phyloP scores from a whole-genome alignment of 2,113 vertebrate species.

The Periophthalmodon schlosseri region DNA sequence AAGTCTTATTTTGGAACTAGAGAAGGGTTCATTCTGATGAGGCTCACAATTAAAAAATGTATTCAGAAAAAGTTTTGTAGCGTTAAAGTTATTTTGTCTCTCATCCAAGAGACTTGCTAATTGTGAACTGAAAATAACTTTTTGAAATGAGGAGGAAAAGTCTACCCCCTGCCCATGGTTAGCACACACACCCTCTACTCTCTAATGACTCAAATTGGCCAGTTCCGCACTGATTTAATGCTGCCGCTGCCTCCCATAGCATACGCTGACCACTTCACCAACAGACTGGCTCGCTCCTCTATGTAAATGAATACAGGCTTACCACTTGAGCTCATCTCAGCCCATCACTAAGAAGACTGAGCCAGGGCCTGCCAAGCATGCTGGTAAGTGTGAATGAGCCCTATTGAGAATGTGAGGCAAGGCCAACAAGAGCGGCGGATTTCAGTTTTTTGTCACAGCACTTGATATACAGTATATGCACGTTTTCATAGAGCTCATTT shows the following conservation, averaged over 20 bases:
- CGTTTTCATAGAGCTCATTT: constrained; percentile 24
- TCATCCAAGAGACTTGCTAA: not conserved
- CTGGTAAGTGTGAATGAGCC: constrained; percentile 74
- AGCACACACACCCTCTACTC: constrained; percentile 39
- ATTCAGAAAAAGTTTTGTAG: not conserved
- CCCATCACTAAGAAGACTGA: constrained; percentile 61
- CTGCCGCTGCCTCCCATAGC: constrained; percentile 49
- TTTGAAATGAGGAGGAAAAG: not conserved
- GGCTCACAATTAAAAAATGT: not conserved
- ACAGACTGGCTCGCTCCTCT: constrained; percentile 43
- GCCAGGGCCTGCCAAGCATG: constrained; percentile 65
- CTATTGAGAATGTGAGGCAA: constrained; percentile 49
- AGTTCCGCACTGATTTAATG: constrained; percentile 46
- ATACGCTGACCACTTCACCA: constrained; percentile 60
- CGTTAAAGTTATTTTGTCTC: not conserved
- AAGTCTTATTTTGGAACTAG: not conserved
- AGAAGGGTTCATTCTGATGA: not conserved
- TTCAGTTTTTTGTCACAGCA: constrained; percentile 43
- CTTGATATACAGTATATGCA: constrained; percentile 16
- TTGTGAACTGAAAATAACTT: not conserved
- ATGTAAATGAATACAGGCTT: constrained; percentile 58
- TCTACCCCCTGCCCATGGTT: constrained; percentile 20
- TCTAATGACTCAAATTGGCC: constrained; percentile 59
- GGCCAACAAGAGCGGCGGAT: constrained; percentile 37
- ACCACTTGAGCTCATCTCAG: constrained; percentile 61